Percentiles rank a stretch among this genome's conserved stretches.
phyloP scores from a whole-genome alignment of 2,113 vertebrate genomes.

The Odocoileus virginianus region DNA sequence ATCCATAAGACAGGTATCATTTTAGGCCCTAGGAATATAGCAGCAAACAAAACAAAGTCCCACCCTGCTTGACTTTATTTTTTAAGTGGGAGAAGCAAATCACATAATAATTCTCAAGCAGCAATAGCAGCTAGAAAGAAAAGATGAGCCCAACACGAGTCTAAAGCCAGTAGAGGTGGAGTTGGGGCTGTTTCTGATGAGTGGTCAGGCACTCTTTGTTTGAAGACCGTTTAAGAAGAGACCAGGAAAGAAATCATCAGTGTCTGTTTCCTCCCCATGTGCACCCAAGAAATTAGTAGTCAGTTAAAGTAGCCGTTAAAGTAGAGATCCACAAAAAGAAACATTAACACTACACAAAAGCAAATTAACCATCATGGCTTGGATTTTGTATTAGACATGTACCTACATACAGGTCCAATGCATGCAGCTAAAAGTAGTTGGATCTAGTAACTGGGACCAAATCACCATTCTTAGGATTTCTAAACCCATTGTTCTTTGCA shows the following conservation, averaged over 20 bases:
- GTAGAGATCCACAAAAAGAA: not conserved
- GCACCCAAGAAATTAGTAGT: not conserved
- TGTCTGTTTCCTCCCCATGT: not conserved
- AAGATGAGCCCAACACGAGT: not conserved
- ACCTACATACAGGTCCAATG: not conserved
- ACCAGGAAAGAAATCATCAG: not conserved
- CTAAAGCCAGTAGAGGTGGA: accelerated
- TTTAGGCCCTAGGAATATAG: not conserved
- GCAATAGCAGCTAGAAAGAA: not conserved
- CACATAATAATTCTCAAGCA: not conserved
- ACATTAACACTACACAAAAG: not conserved
- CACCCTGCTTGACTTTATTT: not conserved
- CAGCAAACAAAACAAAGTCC: not conserved
- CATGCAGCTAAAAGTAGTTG: not conserved
- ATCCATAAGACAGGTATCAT: not conserved
- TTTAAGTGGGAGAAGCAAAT: not conserved
- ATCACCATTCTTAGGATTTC: not conserved
- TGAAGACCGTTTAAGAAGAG: not conserved
- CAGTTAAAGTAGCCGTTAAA: not conserved
- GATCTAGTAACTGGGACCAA: not conserved
- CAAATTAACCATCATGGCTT: not conserved
- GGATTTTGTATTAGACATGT: not conserved
- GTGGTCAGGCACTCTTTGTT: not conserved
- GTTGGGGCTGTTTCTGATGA: not conserved
- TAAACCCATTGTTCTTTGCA: not conserved